Evolutionary conservation across 2,888 invertebrate genomes (phyloP).

Genomic region (Drosophila koepferae): DNA sequence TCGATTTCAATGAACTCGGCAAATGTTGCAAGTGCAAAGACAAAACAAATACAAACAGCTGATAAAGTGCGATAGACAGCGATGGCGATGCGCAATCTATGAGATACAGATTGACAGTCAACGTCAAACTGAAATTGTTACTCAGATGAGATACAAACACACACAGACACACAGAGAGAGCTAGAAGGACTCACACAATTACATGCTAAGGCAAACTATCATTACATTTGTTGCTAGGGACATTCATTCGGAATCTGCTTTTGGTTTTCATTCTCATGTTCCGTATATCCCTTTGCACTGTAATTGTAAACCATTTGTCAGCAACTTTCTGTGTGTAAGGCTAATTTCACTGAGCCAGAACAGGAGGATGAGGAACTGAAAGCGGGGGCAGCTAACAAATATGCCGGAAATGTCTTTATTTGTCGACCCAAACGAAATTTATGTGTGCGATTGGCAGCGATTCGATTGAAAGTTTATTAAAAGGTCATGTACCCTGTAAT

Average conservation of each 20-base stretch:
- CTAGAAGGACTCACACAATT: background rate
- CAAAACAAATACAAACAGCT: conserved; percentile 77
- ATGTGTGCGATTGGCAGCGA: conserved; percentile 53
- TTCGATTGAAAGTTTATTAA: conserved; percentile 65
- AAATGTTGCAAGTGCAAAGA: conserved; percentile 75
- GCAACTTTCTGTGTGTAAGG: conserved; percentile 66
- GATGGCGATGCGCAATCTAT: conserved; percentile 34
- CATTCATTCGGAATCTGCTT: conserved; percentile 36
- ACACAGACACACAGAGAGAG: conserved; percentile 6
- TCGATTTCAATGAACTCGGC: conserved; percentile 76
- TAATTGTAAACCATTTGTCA: conserved; percentile 80
- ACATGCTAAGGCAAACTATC: conserved; percentile 39
- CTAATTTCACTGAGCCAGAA: conserved; percentile 57
- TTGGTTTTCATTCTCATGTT: conserved; percentile 41
- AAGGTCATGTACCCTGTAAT: conserved; percentile 13
- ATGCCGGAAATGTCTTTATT: conserved; percentile 79
- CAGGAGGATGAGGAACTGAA: background rate
- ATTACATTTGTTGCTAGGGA: conserved; percentile 55
- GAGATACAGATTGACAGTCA: conserved; percentile 36
- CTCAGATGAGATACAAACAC: conserved; percentile 17
- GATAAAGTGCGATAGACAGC: conserved; percentile 65
- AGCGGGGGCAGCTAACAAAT: conserved; percentile 37
- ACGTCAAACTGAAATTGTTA: conserved; percentile 35
- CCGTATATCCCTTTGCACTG: conserved; percentile 57
- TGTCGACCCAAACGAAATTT: conserved; percentile 50